Evolutionary conservation across 2,888 invertebrate genomes (phyloP), one percentile per base, ranked within the genome.

Genomic region (Coleophora flavipennella): DNA sequence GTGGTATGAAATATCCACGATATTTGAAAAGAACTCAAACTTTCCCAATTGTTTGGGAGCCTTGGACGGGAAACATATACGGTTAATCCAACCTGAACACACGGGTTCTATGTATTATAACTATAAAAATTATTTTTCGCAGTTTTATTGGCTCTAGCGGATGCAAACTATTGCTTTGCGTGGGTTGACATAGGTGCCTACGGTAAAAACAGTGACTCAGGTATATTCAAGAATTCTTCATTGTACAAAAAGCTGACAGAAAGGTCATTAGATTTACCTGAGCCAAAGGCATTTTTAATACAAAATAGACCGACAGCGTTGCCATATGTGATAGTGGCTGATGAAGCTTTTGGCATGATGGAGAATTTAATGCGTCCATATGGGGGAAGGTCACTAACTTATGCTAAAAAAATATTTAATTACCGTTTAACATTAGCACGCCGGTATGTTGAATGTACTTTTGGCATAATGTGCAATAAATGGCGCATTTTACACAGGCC

Each of bases 61-160:
- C n/a, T n/a, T n/a, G n/a, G n/a, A n/a, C n/a, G n/a, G n/a, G n/a
- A n/a, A n/a, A n/a, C n/a, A n/a, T n/a, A n/a, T n/a, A n/a, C n/a
- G n/a, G n/a, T n/a, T n/a, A n/a, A n/a, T n/a, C n/a, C n/a, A n/a
- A n/a, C n/a, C n/a, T n/a, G 8, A 6, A 40, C 38, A 43, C 20
- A 42, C 40, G 41, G 45, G 48, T 20, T 43, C 49, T 13, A 32
- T 46, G 26, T 55, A 49, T 43, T 55, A 46, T 40, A 53, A 54
- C 38, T 58, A 56, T 43, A 59, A 56, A 40, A 40, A 50, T 9
- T 45, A 39, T n/a, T 48, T 43, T 48, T 50, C 49, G 20, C 46
- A 45, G 42, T 45, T 33, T 42, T 57, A 13, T 40, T 58, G 36
- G 59, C 54, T 31, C 32, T 58, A 33, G 55, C 58, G n/a, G n/a